phyloP scores from a whole-genome alignment of 53 echinoderm and acorn worm species.

The Echinarachnius parma region DNA sequence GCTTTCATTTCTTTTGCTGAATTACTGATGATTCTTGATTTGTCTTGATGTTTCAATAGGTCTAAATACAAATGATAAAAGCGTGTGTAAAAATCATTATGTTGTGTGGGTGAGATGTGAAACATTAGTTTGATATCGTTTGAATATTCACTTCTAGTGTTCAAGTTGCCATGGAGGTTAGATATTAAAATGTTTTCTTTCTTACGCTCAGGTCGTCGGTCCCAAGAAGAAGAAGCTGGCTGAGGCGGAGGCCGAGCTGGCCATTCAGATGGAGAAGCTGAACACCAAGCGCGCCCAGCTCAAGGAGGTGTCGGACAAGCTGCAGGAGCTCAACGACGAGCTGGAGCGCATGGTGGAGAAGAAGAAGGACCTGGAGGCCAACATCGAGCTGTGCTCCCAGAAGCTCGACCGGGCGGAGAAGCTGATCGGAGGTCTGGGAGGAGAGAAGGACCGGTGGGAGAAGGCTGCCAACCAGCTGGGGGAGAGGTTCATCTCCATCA shows the following conservation, averaged over 20 bases:
- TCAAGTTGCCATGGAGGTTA: no score
- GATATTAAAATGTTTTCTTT: no score
- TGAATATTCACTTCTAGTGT: no score
- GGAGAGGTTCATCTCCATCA: slow-evolving; percentile 86
- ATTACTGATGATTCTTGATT: no score
- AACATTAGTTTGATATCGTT: no score
- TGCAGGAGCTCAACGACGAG: slow-evolving; percentile 82
- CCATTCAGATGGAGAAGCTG: slow-evolving; percentile 91
- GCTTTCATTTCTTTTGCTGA: no score
- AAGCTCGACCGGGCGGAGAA: slow-evolving; percentile 95
- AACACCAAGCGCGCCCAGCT: slow-evolving; percentile 90
- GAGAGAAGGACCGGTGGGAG: slow-evolving; percentile 94
- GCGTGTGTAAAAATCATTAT: no score
- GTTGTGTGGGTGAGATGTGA: no score
- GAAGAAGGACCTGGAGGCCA: slow-evolving; percentile 93
- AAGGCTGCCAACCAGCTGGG: slow-evolving; percentile 68
- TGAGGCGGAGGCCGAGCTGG: slow-evolving; percentile 86
- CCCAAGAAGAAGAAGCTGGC: slow-evolving; percentile 94
- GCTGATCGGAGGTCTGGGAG: slow-evolving; percentile 94
- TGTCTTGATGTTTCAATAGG: no score
- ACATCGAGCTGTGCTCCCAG: slow-evolving; percentile 97
- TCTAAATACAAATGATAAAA: no score
- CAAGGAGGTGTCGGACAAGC: slow-evolving; percentile 89
- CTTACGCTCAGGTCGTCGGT: slow-evolving; percentile 70
- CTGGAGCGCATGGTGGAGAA: slow-evolving; percentile 91